phyloP scores from a whole-genome alignment of 2,113 vertebrate species.

The Tychaedon coryphoeus region DNA sequence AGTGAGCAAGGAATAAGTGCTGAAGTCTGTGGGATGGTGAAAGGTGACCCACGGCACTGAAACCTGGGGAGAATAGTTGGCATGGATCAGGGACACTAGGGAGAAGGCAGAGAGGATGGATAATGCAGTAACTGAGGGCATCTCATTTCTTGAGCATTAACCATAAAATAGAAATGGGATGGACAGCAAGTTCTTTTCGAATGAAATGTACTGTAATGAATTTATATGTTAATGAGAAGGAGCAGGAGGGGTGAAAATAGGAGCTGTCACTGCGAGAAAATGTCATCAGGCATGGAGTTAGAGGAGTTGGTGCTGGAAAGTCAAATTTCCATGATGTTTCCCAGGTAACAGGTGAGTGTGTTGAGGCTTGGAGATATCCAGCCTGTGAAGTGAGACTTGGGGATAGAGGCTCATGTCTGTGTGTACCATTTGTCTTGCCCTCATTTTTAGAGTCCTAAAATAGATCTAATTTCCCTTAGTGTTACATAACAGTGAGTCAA shows the following conservation, averaged over 20 bases:
- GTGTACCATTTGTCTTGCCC: not conserved
- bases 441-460: conserved; percentile 7
- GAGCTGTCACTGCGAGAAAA: not conserved
- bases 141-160: not conserved
- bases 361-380: not conserved
- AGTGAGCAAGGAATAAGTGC: not conserved
- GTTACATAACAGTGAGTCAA: conserved; percentile 10
- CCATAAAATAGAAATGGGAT: not conserved
- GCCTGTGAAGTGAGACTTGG: not conserved
- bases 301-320: not conserved
- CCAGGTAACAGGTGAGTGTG: not conserved
- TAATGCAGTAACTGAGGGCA: not conserved
- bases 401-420: not conserved
- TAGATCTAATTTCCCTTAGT: not conserved
- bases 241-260: not conserved
- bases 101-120: not conserved
- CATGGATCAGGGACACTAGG: not conserved
- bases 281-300: not conserved
- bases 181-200: not conserved
- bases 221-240: not conserved
- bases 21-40: not conserved
- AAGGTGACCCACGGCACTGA: not conserved
- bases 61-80: not conserved
- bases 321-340: not conserved
- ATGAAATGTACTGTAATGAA: not conserved